Percentiles rank a stretch among this genome's conserved stretches.
These are phyloP conservation scores for Andricus quercusramuli DNA, from an alignment of 2,888 invertebrate species.

Conservation along the genomic window DNA sequence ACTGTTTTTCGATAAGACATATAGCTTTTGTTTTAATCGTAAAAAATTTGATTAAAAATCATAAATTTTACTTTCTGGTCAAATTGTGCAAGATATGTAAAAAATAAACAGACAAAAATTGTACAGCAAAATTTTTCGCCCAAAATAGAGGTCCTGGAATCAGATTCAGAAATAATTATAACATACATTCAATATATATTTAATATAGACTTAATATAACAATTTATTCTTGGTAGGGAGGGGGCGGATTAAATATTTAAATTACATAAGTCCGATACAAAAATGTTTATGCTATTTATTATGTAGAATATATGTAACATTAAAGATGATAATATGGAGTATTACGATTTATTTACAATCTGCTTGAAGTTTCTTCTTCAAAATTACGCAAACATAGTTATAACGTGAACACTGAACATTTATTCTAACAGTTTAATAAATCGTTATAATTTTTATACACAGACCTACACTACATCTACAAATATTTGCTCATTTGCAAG, in stretches of 20 bases:
- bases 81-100: too few species aligned
- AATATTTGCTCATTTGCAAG: background rate
- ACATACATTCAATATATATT: too few species aligned
- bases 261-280: background rate
- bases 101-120: too few species aligned
- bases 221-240: too few species aligned
- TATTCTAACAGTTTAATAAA: background rate
- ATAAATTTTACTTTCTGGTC: too few species aligned
- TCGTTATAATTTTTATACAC: background rate
- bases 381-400: background rate
- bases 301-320: background rate
- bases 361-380: background rate
- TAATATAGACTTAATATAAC: too few species aligned
- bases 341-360: slow-evolving; percentile 8
- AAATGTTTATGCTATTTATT: background rate
- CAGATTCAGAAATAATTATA: too few species aligned
- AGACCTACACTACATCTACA: background rate
- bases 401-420: background rate
- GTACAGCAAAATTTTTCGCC: too few species aligned
- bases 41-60: too few species aligned
- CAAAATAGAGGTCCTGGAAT: too few species aligned
- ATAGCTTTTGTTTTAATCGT: too few species aligned
- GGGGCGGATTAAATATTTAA: background rate
- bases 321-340: background rate
- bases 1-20: too few species aligned